phyloP scores from a whole-genome alignment of 2,888 invertebrate species.

The Scaptomyza reducta region DNA sequence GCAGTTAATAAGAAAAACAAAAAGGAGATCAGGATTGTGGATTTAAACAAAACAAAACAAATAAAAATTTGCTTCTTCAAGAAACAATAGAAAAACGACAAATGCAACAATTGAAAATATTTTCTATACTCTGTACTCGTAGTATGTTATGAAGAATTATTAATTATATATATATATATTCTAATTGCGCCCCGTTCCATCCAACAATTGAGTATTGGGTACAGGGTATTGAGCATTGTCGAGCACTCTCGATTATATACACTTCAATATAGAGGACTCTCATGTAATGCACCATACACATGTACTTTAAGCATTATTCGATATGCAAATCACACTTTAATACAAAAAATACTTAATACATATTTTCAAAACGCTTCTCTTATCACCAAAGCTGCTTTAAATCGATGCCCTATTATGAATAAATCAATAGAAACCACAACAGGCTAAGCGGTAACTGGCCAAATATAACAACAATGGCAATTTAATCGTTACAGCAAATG shows the following conservation, averaged over 20 bases:
- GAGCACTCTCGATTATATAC: conserved; percentile 17
- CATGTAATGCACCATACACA: conserved; percentile 41
- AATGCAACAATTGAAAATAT: conserved; percentile 23
- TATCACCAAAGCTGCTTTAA: conserved; percentile 73
- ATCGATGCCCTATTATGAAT: conserved; percentile 52
- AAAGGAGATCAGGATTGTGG: conserved; percentile 44
- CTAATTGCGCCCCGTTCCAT: conserved; percentile 1
- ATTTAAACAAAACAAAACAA: conserved; percentile 51
- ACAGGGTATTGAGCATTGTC: conserved; percentile 31
- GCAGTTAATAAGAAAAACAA: conserved; percentile 19
- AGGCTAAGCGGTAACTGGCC: conserved; percentile 41
- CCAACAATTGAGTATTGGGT: conserved; percentile 21
- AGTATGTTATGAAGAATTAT: neutral
- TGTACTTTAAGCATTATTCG: conserved; percentile 31
- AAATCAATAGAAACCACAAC: conserved; percentile 16
- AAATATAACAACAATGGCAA: conserved; percentile 38
- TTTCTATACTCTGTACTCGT: conserved; percentile 30
- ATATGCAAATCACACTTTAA: conserved; percentile 30
- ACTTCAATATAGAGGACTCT: conserved; percentile 12
- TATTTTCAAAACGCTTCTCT: conserved; percentile 56
- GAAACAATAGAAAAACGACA: conserved; percentile 48
- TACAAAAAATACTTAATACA: conserved; percentile 22
- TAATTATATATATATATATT: neutral
- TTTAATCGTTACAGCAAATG: conserved; percentile 49
- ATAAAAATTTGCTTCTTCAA: conserved; percentile 72